Base-by-base conservation (phyloP, 2,888 invertebrate genomes). In the Schrankia costaestrigalis region DNA sequence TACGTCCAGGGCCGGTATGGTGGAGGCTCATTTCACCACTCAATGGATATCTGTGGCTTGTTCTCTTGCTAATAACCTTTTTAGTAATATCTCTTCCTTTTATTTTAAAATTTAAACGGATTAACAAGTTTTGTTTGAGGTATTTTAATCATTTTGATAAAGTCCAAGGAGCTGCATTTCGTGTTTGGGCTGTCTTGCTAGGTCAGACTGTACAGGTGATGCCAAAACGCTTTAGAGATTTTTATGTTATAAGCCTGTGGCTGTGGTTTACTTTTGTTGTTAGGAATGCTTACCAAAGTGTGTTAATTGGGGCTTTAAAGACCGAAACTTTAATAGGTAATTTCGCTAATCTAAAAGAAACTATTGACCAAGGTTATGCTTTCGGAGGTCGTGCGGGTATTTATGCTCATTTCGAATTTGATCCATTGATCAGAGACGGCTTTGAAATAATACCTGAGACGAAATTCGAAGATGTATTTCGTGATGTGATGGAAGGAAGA, bases 251-350 rank as follows among this genome's bases (percentile, higher is more conserved):
- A 8, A 51, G 63, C 10, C 32, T 82, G 11, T 83, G 82, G 82
- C 51, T 83, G 31, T 80, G 77, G 78, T 83, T 82, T 13, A 74
- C 78, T 1, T 83, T 81, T 39, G 74, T 80, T 1, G 62, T 81
- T 3, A 67, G 82, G 19, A 81, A 66, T 41, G 78, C 74, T 5
- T 82, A 82, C 34, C 81, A 82, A 46, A 81, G 79, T 35, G 79
- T 81, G 2, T 56, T 83, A 2, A 81, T 82, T 22, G 74, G 76
- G 9, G 77, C 81, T 4, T 28, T 82, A 3, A 81, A 82, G 54
- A 76, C 75, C 1, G 79, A 83, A 3, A 58, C 61, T 0, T 28
- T 68, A 1, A 53, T 66, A 0, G 82, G 77, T 0, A 72, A 74
- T 26, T 82, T 75, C 21, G 56, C 50, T 0, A 69, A 68, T 37